Evolutionary conservation across 64 coral and sea anemone genomes (phyloP).

Genomic region (Montipora cactus): DNA sequence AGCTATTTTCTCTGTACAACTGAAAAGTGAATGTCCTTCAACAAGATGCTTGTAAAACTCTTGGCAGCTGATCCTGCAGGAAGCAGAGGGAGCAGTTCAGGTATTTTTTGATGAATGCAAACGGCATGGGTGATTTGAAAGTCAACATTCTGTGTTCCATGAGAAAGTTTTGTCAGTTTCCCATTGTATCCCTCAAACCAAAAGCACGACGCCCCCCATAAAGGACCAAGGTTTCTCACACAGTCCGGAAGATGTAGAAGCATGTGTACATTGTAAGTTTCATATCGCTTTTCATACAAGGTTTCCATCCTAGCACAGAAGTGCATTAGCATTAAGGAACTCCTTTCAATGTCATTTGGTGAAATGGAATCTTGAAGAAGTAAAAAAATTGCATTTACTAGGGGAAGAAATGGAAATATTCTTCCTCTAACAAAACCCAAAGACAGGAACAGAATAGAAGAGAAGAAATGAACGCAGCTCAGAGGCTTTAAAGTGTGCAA

Average conservation of each 20-base stretch:
- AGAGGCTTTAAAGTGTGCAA: conserved; percentile 52
- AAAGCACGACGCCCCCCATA: conserved; percentile 46
- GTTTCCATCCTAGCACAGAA: conserved; percentile 36
- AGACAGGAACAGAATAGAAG: conserved; percentile 47
- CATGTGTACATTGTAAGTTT: conserved; percentile 50
- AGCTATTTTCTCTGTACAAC: too few species aligned
- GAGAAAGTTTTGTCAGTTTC: conserved; percentile 24
- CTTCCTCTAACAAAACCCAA: conserved; percentile 19
- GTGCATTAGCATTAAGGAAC: neutral
- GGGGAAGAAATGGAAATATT: conserved; percentile 37
- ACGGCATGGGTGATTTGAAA: conserved; percentile 12
- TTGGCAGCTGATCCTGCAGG: neutral
- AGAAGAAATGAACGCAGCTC: conserved; percentile 55
- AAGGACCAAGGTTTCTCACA: conserved; percentile 35
- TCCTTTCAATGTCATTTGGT: neutral
- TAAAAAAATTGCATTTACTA: conserved; percentile 35
- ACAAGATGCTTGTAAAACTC: neutral
- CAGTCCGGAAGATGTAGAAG: conserved; percentile 44
- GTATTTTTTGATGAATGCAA: conserved; percentile 15
- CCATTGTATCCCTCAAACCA: conserved; percentile 71
- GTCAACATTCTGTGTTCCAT: conserved; percentile 61
- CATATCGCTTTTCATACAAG: conserved; percentile 33
- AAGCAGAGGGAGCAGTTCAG: conserved; percentile 10
- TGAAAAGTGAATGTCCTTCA: neutral
- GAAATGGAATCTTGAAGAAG: conserved; percentile 40